Evolutionary conservation across 2,797 vertebrate species (phyloP).

Genomic region (Poeciliopsis gracilis): DNA sequence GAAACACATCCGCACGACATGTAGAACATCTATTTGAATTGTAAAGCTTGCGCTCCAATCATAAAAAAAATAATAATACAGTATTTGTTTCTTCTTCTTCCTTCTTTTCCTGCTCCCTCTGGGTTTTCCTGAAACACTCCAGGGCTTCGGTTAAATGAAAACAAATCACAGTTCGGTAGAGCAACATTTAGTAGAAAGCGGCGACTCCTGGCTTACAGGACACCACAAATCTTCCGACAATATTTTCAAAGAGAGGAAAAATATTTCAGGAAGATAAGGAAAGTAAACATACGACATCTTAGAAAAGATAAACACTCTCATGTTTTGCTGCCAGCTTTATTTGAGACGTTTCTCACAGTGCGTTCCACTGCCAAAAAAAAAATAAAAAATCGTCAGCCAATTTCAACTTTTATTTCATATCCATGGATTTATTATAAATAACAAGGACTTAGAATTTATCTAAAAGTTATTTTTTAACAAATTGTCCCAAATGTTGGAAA

Average conservation of each 20-base stretch:
- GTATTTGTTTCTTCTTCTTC: not conserved
- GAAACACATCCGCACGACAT: slow-evolving; percentile 11
- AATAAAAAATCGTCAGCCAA: not conserved
- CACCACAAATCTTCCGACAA: not conserved
- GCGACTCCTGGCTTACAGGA: not conserved
- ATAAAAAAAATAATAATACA: slow-evolving; percentile 5
- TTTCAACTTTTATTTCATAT: not conserved
- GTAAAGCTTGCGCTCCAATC: slow-evolving; percentile 24
- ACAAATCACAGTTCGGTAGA: too few relatives aligned
- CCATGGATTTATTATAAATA: not conserved
- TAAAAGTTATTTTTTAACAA: not conserved
- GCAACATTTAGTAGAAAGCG: not conserved
- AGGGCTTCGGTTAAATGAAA: slow-evolving; percentile 3
- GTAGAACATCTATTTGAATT: slow-evolving; percentile 23
- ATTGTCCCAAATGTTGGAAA: not conserved
- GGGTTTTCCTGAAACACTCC: not conserved
- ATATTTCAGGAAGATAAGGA: not conserved
- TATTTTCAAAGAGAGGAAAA: not conserved
- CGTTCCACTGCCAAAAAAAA: not conserved
- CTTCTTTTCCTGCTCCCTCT: not conserved
- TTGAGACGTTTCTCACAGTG: not conserved
- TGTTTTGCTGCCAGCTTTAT: not conserved
- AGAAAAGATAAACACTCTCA: not conserved
- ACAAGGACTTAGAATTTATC: not conserved
- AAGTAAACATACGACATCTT: not conserved